Percentiles rank a stretch among this genome's conserved stretches.
These are phyloP conservation scores for Clunio marinus DNA, from an alignment of 2,888 invertebrate species.

Conservation along the genomic window DNA sequence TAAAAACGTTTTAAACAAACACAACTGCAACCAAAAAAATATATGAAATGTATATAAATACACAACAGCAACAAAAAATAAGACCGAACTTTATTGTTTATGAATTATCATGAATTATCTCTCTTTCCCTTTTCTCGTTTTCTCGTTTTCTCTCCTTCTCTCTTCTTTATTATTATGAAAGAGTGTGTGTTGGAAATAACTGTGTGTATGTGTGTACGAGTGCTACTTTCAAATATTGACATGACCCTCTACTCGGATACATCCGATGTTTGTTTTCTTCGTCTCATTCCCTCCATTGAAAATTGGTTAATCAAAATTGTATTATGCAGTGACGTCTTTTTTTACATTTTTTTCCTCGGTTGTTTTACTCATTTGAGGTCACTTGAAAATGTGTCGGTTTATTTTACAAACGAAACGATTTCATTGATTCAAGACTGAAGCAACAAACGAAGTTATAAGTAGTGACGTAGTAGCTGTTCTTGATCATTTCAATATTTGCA, in stretches of 20 bases:
- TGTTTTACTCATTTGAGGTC: no score
- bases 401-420: neutral
- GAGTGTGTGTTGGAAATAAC: no score
- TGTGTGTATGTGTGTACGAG: conserved; percentile 15
- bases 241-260: conserved; percentile 23
- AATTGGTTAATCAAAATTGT: conserved; percentile 8
- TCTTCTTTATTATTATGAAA: no score
- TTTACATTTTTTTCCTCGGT: no score
- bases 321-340: neutral
- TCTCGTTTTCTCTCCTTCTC: no score
- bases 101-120: conserved; percentile 15
- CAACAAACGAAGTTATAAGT: neutral
- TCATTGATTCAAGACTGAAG: neutral
- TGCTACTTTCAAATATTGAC: conserved; percentile 32
- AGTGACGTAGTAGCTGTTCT: neutral
- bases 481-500: no score
- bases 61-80: conserved; percentile 28
- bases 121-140: neutral
- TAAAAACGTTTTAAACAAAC: conserved; percentile 5
- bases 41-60: no score
- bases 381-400: neutral
- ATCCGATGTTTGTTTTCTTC: neutral
- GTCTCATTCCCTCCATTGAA: neutral
- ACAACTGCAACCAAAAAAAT: neutral
- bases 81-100: conserved; percentile 30